These are phyloP conservation scores for Styela clava DNA, from an alignment of 23 tunicate species.

Conservation along the genomic window DNA sequence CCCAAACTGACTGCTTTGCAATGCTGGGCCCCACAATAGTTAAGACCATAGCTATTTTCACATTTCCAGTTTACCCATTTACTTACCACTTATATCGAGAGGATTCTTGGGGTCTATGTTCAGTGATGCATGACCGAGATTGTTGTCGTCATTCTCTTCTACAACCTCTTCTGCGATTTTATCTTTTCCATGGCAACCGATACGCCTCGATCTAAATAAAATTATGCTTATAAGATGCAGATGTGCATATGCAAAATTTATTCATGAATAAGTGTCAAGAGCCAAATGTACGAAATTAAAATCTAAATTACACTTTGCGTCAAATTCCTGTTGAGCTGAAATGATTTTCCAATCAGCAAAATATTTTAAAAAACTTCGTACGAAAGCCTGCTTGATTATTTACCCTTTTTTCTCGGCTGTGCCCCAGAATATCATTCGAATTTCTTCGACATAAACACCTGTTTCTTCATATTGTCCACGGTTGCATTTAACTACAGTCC, in stretches of 20 bases:
- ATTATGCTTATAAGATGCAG: not conserved
- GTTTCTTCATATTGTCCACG: conserved; percentile 10
- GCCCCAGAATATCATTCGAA: conserved; percentile 20
- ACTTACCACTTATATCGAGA: conserved; percentile 6
- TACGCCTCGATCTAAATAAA: not conserved
- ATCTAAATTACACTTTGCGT: no score
- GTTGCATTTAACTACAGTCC: conserved; percentile 3
- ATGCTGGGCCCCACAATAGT: no score
- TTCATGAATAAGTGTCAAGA: no score
- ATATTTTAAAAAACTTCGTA: no score
- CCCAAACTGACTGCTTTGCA: no score
- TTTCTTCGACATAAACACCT: conserved; percentile 14
- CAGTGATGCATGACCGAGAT: not conserved
- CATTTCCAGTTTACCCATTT: no score
- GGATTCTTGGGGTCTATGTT: conserved; percentile 21
- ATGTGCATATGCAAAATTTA: no score
- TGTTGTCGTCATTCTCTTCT: conserved; percentile 8
- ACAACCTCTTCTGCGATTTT: conserved; percentile 19
- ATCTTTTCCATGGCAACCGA: conserved; percentile 13
- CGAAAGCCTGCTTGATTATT: no score
- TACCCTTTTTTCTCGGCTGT: conserved; percentile 14
- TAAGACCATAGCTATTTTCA: no score
- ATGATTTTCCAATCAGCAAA: no score
- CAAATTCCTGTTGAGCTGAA: no score
- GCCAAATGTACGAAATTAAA: no score